These are phyloP conservation scores for Serilophus lunatus DNA, from an alignment of 2,113 vertebrate species.

Conservation along the genomic window DNA sequence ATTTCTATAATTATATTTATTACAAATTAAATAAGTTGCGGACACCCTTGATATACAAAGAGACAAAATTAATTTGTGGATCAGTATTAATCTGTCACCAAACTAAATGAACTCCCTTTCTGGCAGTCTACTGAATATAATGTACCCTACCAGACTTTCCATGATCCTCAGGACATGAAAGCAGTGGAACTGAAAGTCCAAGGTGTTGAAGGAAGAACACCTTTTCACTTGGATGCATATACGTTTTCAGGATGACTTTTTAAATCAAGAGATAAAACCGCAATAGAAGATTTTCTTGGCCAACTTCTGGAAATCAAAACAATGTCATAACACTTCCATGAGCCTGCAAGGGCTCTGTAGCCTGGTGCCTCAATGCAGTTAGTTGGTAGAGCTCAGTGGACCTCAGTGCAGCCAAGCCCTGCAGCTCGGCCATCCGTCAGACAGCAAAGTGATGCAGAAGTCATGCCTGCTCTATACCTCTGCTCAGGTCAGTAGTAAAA, in stretches of 20 bases:
- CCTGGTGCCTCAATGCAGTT: not conserved
- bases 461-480: not conserved
- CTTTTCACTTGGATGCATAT: not conserved
- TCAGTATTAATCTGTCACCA: constrained; percentile 81
- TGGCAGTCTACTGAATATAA: constrained; percentile 53
- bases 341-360: not conserved
- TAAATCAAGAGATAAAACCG: not conserved
- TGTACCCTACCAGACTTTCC: not conserved
- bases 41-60: constrained; percentile 78
- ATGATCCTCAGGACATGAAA: not conserved
- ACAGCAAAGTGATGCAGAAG: not conserved
- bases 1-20: constrained; percentile 89
- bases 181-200: not conserved
- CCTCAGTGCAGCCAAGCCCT: not conserved
- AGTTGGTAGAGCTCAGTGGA: not conserved
- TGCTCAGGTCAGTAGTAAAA: accelerated
- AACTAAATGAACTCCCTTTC: constrained; percentile 69
- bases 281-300: not conserved
- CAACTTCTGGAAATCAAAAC: not conserved
- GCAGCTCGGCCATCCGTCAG: not conserved
- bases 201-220: not conserved
- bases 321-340: not conserved
- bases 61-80: constrained; percentile 84
- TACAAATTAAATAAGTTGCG: constrained; percentile 82
- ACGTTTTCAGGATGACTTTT: not conserved